Evolutionary conservation across 2,888 invertebrate species (phyloP), one percentile per base, ranked within the genome.

Genomic region (Deilephila elpenor): DNA sequence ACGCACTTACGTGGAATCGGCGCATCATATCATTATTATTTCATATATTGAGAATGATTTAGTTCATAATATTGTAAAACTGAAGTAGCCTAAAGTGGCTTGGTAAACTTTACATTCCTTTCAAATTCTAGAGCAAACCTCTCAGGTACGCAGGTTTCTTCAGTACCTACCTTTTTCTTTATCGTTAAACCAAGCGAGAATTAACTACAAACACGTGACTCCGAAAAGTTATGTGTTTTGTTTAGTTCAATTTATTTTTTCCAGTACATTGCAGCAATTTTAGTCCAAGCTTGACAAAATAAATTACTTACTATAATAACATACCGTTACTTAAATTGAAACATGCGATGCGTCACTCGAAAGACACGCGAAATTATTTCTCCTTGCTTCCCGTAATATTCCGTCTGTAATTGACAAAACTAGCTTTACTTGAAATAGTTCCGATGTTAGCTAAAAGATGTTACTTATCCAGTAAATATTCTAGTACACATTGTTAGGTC

Each of bases 261-360:
- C 17, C 14, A 29, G 7, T 7, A 19, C 32, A 34, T 7, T 34
- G 3, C 61, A 29, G 32, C 32, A 19, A 62, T 34, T 62, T 62
- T 7, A 5, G 7, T 32, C 32, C 19, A n/a, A 19, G 61, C 8
- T 34, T 17, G 34, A 7, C 32, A 19, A 32, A 5, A 62, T 19
- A 62, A 62, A 62, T 62, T 34, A 17, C 61, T 2, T 34, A 62
- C 34, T 29, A 17, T 60, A 5, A 62, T 62, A 32, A 34, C 34
- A 34, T 34, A n/a, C 61, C 61, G 34, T 62, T 62, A 62, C 19
- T n/a, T 56, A 56, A 56, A 32, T 62, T 19, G 61, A 32, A 62
- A 62, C 61, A 62, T 32, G 34, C 61, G 32, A 60, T 60, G 60
- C 14, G 53, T 60, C 60, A 61, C 19, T 61, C 19, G 34, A 61